phyloP scores from a whole-genome alignment of 1,140 invertebrate species.

The Andricus grossulariae region DNA sequence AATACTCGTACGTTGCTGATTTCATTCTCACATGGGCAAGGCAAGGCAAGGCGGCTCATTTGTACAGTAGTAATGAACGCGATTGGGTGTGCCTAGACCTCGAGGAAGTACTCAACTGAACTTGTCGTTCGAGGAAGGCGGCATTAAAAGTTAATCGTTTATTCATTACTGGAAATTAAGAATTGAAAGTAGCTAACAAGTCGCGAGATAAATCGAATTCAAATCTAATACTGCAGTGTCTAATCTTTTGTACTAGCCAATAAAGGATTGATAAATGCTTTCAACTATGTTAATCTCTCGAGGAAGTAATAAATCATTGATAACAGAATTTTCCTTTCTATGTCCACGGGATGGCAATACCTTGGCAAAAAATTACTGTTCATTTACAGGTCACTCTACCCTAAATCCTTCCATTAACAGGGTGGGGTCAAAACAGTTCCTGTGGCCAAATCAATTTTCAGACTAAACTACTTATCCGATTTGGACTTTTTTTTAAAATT shows the following conservation, averaged over 20 bases:
- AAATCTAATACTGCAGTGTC: neutral
- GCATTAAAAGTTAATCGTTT: constrained; percentile 24
- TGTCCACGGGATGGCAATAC: no score
- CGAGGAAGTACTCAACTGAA: constrained; percentile 24
- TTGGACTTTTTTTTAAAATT: rapidly evolving
- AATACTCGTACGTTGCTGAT: constrained; percentile 60
- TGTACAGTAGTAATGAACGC: constrained; percentile 66
- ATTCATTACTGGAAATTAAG: constrained; percentile 29
- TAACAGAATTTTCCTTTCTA: neutral
- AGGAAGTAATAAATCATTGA: neutral
- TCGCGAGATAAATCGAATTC: neutral
- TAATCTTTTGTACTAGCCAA: neutral
- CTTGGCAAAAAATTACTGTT: no score
- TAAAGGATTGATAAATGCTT: constrained; percentile 23
- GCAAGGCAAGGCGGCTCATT: constrained; percentile 60
- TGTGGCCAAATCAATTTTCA: no score
- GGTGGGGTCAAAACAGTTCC: no score
- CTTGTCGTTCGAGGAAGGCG: constrained; percentile 6
- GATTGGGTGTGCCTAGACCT: constrained; percentile 60
- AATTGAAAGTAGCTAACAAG: neutral
- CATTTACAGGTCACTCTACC: no score
- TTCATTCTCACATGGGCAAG: constrained; percentile 64
- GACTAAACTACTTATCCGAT: no score
- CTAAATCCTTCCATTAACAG: no score
- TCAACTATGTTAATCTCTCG: neutral